Conservation (phyloP, 2,888 invertebrate species). For the Agonum fuliginosum region DNA sequence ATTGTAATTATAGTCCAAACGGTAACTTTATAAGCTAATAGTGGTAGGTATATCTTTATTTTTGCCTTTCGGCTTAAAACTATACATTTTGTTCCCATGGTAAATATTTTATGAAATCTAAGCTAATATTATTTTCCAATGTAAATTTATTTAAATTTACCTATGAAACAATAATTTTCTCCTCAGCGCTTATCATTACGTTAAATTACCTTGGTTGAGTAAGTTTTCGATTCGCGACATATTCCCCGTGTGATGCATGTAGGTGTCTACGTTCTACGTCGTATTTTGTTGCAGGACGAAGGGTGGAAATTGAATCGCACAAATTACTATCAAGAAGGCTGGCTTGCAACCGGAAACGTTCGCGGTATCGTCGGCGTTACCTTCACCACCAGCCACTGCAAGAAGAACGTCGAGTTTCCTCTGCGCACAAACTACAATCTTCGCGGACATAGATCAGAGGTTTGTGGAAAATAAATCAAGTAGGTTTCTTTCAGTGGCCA, state of each 20-base stretch:
- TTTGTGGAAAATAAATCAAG: conserved; percentile 69
- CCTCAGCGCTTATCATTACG: too few relatives aligned
- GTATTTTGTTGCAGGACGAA: conserved; percentile 81
- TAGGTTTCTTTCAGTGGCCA: too few relatives aligned
- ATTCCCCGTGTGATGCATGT: conserved; percentile 31
- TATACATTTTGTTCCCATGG: too few relatives aligned
- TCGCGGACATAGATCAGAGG: conserved; percentile 96
- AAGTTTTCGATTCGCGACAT: neutral
- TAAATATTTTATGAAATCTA: too few relatives aligned
- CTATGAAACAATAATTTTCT: too few relatives aligned
- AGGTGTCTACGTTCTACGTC: conserved; percentile 6
- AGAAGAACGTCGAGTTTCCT: conserved; percentile 90
- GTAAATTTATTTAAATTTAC: too few relatives aligned
- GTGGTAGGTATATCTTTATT: too few relatives aligned
- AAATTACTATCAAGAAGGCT: conserved; percentile 98
- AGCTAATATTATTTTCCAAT: too few relatives aligned
- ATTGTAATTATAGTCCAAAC: too few relatives aligned
- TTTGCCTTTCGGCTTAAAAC: too few relatives aligned
- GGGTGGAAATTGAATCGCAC: conserved; percentile 96
- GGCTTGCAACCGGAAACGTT: conserved; percentile 96
- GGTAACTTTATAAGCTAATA: too few relatives aligned
- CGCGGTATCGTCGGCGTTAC: conserved; percentile 97
- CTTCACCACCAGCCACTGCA: conserved; percentile 95
- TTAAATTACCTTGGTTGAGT: neutral
- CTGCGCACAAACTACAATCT: conserved; percentile 96